Evolutionary conservation across 2,888 invertebrate species (phyloP), one percentile per base, ranked within the genome.

Genomic region (Myopa testacea): DNA sequence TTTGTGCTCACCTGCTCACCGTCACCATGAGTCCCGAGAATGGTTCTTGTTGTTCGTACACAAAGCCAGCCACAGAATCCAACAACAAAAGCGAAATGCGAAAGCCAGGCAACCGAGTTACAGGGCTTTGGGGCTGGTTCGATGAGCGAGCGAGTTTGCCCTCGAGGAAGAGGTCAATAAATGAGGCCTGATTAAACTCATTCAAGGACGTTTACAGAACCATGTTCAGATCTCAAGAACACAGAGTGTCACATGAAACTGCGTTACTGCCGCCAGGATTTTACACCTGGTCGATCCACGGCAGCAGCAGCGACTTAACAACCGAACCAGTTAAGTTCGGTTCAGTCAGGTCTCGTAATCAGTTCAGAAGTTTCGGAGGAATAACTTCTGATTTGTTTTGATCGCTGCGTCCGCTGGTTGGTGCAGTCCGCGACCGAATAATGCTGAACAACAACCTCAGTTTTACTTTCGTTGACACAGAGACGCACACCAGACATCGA

Each of bases 201-300:
- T 68, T 75, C 75, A 75, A 75, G 75, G 75, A 34, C 75, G 67
- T 58, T 67, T 65, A 67, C 67, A 65, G 45, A 45, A 19, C 50
- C 45, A 34, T 6, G 71, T 58, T 34, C 50, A 34, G 62, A 38
- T 72, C 62, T 72, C 5, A 19, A 72, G 50, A 60, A 65, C 40
- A 8, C 19, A 34, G 52, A 50, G 71, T 12, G 10, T 37, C 16
- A 6, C 50, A 16, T 58, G 58, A 52, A 37, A 50, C 26, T n/a
- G 45, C 34, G 4, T 45, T 26, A 37, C n/a, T 63, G 50, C 6
- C 19, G 38, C 14, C 55, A 37, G 26, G 37, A 67, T 55, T 34
- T 65, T 75, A 67, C 67, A 75, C 67, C 74, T 55, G 67, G 74
- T 45, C 52, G 45, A 50, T 19, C 45, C 8, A 73, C 16, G 12